phyloP scores from a whole-genome alignment of 2,797 vertebrate genomes.

The Xyrichtys novacula region DNA sequence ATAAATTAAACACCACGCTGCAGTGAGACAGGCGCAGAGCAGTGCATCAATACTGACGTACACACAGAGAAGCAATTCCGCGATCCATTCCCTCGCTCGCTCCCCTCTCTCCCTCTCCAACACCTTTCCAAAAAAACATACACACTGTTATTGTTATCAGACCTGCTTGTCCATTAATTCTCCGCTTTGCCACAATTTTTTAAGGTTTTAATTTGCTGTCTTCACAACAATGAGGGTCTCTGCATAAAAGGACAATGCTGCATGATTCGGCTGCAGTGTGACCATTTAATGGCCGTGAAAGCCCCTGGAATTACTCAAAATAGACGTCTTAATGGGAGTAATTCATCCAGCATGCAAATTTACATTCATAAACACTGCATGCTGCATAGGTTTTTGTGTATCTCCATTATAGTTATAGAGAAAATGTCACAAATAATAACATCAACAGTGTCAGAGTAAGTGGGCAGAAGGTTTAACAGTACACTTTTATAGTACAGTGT shows the following conservation, averaged over 20 bases:
- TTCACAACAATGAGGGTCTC: conserved; percentile 64
- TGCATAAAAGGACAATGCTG: conserved; percentile 58
- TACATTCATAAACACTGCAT: conserved; percentile 57
- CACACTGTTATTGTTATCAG: conserved; percentile 74
- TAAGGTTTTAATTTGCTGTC: conserved; percentile 78
- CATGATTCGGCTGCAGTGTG: conserved; percentile 59
- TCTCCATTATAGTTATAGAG: conserved; percentile 31
- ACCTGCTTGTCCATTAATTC: conserved; percentile 72
- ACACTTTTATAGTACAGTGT: conserved; percentile 32
- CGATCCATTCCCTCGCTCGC: conserved; percentile 34
- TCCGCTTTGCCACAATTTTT: conserved; percentile 67
- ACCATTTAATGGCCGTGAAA: conserved; percentile 71
- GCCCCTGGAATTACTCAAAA: conserved; percentile 60
- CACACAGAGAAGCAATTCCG: conserved; percentile 61
- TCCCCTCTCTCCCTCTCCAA: conserved; percentile 15
- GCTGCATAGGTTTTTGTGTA: conserved; percentile 28
- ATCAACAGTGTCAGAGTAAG: conserved; percentile 6
- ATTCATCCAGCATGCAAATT: conserved; percentile 62
- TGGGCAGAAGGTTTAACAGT: conserved; percentile 22
- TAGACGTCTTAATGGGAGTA: conserved; percentile 72
- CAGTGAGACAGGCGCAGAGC: conserved; percentile 78
- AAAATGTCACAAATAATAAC: conserved; percentile 54
- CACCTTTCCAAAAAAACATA: conserved; percentile 63
- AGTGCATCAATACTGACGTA: conserved; percentile 77
- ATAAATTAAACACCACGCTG: conserved; percentile 86